Base-by-base conservation (phyloP, 2,797 vertebrate genomes). In the Clamator glandarius region DNA sequence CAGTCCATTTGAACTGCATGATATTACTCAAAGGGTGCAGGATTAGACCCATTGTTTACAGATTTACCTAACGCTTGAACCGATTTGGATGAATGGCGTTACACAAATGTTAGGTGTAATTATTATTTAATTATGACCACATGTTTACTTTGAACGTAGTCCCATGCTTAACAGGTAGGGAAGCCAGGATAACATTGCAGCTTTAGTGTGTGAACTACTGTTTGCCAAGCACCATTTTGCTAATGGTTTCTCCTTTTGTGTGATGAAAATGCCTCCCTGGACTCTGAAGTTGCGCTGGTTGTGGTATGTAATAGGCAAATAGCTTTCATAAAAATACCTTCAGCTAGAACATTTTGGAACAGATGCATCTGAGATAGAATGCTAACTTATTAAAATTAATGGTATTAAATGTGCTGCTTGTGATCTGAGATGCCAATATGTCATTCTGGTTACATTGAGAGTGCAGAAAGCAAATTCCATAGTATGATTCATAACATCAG, bases 41-140 rank as follows among this genome's bases (percentile, higher is more conserved):
- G 89, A 95, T 96, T 86, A 96, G 87, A 76, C 87, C 93, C 89
- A 93, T 97, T 94, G 95, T 96, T 96, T 96, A 95, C 91, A 88
- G 50, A 86, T 92, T 89, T 92, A 91, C 81, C 17, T 57, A 86
- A 78, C 75, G 84, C 91, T 96, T 92, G 83, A 81, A 92, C 85
- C 68, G 96, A n/a, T 91, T 90, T 72, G 84, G 90, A 83, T 92
- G 77, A 93, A 95, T 93, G 51, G 63, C 85, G 88, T 94, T 94
- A 85, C 79, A 96, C 93, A 92, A 91, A 90, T 66, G 67, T 82
- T 92, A 88, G 81, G 95, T 82, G 91, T 90, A 73, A 69, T 91
- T 88, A 92, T 92, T 91, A 92, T 94, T 95, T 96, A 84, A 97
- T 95, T 95, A 92, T 81, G 86, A 91, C 89, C 69, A 31, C 94